These are phyloP conservation scores for Siniperca scherzeri DNA, from an alignment of 2,797 vertebrate genomes.

Conservation along the genomic window DNA sequence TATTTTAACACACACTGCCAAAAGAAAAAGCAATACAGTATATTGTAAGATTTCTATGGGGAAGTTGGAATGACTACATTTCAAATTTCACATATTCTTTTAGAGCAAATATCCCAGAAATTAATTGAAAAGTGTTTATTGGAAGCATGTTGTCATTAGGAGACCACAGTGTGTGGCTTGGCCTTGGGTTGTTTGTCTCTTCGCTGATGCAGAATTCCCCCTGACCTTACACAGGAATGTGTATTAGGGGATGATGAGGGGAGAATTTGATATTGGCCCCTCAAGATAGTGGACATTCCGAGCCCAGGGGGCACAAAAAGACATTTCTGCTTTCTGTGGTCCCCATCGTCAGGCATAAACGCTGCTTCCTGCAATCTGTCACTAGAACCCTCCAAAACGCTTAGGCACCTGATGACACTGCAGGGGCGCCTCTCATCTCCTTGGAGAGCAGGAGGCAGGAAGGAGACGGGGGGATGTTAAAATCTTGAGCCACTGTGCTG, in stretches of 20 bases:
- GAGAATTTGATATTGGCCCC: slow-evolving; percentile 90
- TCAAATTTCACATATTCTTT: neutral
- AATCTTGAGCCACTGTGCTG: slow-evolving; percentile 40
- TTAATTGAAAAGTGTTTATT: neutral
- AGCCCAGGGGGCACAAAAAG: slow-evolving; percentile 87
- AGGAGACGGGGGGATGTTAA: slow-evolving; percentile 32
- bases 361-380: slow-evolving; percentile 91
- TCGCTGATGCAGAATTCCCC: slow-evolving; percentile 76
- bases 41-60: neutral
- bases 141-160: slow-evolving; percentile 26
- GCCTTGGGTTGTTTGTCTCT: slow-evolving; percentile 71
- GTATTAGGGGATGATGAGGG: slow-evolving; percentile 83
- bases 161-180: slow-evolving; percentile 30
- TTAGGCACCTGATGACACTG: slow-evolving; percentile 86
- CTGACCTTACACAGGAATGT: slow-evolving; percentile 88
- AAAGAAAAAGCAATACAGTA: neutral
- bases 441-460: slow-evolving; percentile 62
- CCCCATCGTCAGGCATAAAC: slow-evolving; percentile 84
- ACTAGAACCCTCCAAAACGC: slow-evolving; percentile 87
- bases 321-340: slow-evolving; percentile 87
- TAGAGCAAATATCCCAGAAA: neutral
- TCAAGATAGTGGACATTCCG: slow-evolving; percentile 90
- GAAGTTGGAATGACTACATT: neutral
- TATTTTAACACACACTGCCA: neutral
- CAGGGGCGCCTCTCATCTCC: slow-evolving; percentile 82